Base-by-base conservation (phyloP, 2,797 vertebrate genomes). In the Acanthornis magna region DNA sequence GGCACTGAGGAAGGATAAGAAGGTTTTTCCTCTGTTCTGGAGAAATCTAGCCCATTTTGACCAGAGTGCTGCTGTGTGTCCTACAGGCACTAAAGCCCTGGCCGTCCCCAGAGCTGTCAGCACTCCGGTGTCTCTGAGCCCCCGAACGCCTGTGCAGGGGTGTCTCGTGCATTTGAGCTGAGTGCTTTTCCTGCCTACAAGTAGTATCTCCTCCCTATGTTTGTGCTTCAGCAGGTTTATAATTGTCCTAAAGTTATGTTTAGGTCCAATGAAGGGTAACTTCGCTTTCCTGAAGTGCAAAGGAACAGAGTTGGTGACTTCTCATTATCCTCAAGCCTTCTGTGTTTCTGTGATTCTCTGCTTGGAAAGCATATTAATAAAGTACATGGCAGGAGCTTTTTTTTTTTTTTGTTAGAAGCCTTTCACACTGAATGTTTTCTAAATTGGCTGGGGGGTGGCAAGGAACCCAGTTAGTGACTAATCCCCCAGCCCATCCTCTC, bases 401-500 rank as follows among this genome's bases (percentile, higher is more conserved):
- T 30, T 10, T 32, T 17, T 30, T 32, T 42, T 42, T 40, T 57
- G 8, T 83, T 80, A 82, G 68, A 77, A 91, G 42, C 42, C 36
- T 79, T 91, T 86, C 54, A 74, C 34, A 34, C 71, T 57, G 65
- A 66, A 10, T 92, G 32, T 94, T 91, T 88, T 75, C 63, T 89
- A 45, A 92, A 93, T 62, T 85, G 65, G 48, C 47, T 82, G 47
- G 76, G 53, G 19, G n/a, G 15, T 74, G 78, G 57, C 72, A 87
- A 85, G 53, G n/a, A 92, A 80, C 63, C 26, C 68, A 89, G 81
- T 71, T 45, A 89, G 91, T 5, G 1, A 78, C 78, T 95, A 92
- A 95, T 94, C 89, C 89, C 53, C 23, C 61, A 88, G 68, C 83
- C 79, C 70, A 32, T 81, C 82, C 83, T 78, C 89, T 88, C 51